Evolutionary conservation across 2,797 vertebrate genomes (phyloP).

Genomic region (Ptychadena robeensis): DNA sequence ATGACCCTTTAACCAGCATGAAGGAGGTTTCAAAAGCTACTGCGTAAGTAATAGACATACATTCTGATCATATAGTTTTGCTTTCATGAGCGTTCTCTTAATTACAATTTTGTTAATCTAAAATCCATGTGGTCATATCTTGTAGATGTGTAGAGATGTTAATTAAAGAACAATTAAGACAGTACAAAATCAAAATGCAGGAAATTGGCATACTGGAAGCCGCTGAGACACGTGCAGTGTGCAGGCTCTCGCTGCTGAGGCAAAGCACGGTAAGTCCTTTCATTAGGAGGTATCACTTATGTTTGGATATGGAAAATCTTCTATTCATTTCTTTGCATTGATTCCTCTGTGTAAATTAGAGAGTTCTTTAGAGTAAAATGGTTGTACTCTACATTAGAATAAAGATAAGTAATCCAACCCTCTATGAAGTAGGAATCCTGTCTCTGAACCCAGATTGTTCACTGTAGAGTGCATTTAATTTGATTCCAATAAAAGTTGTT

Average conservation of each 20-base stretch:
- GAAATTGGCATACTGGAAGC: slow-evolving; percentile 94
- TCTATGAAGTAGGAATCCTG: no score
- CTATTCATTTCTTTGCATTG: no score
- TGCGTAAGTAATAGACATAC: slow-evolving; percentile 77
- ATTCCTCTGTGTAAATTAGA: no score
- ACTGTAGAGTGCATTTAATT: no score
- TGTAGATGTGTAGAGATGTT: slow-evolving; percentile 93
- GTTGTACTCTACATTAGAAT: no score
- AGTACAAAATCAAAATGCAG: slow-evolving; percentile 94
- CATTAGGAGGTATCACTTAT: no score
- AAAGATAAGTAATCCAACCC: no score
- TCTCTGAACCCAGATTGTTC: no score
- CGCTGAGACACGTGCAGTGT: slow-evolving; percentile 87
- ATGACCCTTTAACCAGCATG: slow-evolving; percentile 94
- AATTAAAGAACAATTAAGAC: slow-evolving; percentile 92
- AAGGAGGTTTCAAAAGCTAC: slow-evolving; percentile 97
- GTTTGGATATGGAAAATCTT: no score
- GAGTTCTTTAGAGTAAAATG: no score
- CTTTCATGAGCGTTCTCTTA: neutral
- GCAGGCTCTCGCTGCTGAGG: slow-evolving; percentile 88
- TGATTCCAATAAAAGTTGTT: no score
- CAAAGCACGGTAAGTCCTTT: slow-evolving; percentile 83
- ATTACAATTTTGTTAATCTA: neutral
- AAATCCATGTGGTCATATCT: neutral
- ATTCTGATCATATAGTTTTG: neutral